Base-by-base conservation (phyloP, 2,888 invertebrate species). In the Conops quadrifasciatus region DNA sequence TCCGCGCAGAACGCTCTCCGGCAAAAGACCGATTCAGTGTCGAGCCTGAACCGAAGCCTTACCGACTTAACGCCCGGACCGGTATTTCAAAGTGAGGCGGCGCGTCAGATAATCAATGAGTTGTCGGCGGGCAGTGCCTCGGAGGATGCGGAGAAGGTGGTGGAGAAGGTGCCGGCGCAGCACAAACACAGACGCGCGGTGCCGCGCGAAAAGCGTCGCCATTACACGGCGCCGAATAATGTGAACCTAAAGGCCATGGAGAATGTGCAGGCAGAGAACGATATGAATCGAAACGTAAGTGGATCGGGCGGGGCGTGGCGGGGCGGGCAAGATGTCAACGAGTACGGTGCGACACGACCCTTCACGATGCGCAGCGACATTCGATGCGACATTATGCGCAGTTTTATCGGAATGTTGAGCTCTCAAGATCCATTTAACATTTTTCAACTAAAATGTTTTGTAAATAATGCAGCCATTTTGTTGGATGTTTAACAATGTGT, bases 151-250 rank as follows among this genome's bases (percentile, higher is more conserved):
- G 81, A 82, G 65, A 83, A 82, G 73, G 77, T 81, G 66, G 82
- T 79, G 26, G 86, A 86, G 60, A 88, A 88, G 26, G 89, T 88
- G 78, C 86, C 85, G 21, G 88, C 88, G 47, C 88, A 89, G 0
- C 89, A 89, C 15, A 85, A 89, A 75, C 90, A 90, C 77, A 87
- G 91, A 75, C 89, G 94, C 67, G 89, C 91, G 71, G 90, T 94
- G 49, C 94, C 94, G 1, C 91, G 91, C 77, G 94, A 94, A 82
- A 95, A 94, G 84, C 88, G 95, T 70, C 88, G 95, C 70, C 95
- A 96, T 83, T 92, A 95, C 80, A 96, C 96, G 0, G 94, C 96
- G n/a, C 92, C 92, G 0, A 91, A 92, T 87, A 93, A 90, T 81
- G 85, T 90, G n/a, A 90, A 89, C 74, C 88, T 89, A 1, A 90